Evolutionary conservation across 2,888 invertebrate genomes (phyloP).

Genomic region (Leucoptera coffeella): DNA sequence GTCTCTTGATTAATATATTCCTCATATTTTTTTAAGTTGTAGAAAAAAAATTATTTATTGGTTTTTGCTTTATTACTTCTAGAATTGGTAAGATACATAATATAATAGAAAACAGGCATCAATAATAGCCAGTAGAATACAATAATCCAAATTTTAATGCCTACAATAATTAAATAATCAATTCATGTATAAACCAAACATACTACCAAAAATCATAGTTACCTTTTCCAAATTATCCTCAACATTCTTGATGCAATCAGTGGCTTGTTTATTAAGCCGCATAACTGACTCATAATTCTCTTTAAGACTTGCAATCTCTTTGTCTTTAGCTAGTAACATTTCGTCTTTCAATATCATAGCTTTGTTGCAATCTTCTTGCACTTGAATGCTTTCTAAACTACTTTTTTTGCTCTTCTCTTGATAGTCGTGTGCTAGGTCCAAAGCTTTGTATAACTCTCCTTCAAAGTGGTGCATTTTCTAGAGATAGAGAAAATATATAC

Average conservation of each 20-base stretch:
- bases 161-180: too few species aligned
- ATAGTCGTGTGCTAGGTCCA: conserved; percentile 61
- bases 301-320: conserved; percentile 34
- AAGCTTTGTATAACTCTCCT: conserved; percentile 64
- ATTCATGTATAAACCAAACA: too few species aligned
- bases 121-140: too few species aligned
- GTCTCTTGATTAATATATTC: too few species aligned
- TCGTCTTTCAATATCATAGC: conserved; percentile 15
- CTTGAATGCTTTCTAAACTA: conserved; percentile 35
- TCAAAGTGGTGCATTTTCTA: conserved; percentile 57
- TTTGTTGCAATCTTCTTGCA: conserved; percentile 29
- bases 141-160: too few species aligned
- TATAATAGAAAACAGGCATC: too few species aligned
- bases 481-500: conserved; percentile 7
- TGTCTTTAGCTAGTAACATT: conserved; percentile 17
- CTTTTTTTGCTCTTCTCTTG: conserved; percentile 58
- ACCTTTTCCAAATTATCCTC: conserved; percentile 53
- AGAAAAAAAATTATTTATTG: too few species aligned
- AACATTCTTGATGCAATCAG: conserved; percentile 55
- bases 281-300: conserved; percentile 43
- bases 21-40: too few species aligned
- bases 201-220: too few species aligned
- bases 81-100: too few species aligned
- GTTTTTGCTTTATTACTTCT: too few species aligned
- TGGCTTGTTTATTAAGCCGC: conserved; percentile 48